Evolutionary conservation across 2,888 invertebrate species (phyloP), one percentile per base, ranked within the genome.

Genomic region (Lissonota sp.): DNA sequence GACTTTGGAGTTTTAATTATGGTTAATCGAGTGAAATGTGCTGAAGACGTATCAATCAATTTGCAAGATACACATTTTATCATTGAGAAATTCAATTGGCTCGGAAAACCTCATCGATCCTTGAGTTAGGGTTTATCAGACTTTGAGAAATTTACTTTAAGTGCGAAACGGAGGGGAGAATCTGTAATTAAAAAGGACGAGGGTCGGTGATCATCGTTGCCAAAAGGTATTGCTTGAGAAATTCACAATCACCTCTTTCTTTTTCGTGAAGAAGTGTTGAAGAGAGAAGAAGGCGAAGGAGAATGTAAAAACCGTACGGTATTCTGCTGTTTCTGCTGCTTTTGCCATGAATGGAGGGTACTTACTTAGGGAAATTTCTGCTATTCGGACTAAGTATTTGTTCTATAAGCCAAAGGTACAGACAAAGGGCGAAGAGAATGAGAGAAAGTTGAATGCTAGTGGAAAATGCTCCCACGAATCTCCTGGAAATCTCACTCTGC

Each of bases 351-450:
- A 91, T 89, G 88, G 89, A 87, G 87, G 87, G 88, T 88, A 91
- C 90, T 91, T 90, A 91, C 91, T 91, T 90, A 90, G 87, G 90
- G 90, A 91, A 91, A 91, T 91, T 90, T 88, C 86, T 85, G 89
- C 89, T 88, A 90, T 91, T 91, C 87, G 90, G 89, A 91, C 91
- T 91, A 91, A 91, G 91, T 91, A 91, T 91, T 90, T 91, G 91
- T 91, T 91, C 88, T 90, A 89, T 90, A 91, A 91, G 90, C 89
- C 87, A 84, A 88, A 87, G 87, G 88, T 72, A 71, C 64, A 55
- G 71, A 14, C 0, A 53, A n/a, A 53, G 16, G 70, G 64, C 57
- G 85, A 84, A 79, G 86, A 81, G 83, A 83, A 85, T 82, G 85
- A 77, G 75, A 75, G 69, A 73, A 77, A 80, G 80, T 74, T 76